Evolutionary conservation across 2,797 vertebrate genomes (phyloP).

Genomic region (Falco naumanni): DNA sequence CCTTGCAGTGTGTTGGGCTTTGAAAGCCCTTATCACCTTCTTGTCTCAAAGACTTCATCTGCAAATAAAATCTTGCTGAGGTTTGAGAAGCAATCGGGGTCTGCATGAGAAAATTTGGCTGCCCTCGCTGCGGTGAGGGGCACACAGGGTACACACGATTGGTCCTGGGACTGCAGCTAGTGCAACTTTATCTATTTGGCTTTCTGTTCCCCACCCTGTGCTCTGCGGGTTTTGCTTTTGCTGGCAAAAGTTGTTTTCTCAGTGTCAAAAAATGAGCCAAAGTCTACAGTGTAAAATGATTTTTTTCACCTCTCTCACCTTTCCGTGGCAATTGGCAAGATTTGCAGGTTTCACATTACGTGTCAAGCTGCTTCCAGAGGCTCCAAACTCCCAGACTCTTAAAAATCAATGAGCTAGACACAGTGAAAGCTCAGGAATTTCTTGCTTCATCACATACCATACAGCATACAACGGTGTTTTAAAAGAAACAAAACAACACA

Average conservation of each 20-base stretch:
- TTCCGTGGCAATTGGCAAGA: conserved; percentile 67
- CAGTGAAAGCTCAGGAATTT: conserved; percentile 66
- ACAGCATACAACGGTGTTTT: background rate
- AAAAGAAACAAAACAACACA: conserved; percentile 10
- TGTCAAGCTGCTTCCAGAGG: conserved; percentile 69
- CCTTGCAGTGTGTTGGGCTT: background rate
- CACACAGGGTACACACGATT: background rate
- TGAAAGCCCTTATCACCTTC: background rate
- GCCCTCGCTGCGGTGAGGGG: background rate
- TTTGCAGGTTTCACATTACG: conserved; percentile 56
- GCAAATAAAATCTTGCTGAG: background rate
- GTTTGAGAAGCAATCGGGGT: background rate
- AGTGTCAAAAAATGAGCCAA: conserved; percentile 65
- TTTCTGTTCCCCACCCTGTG: background rate
- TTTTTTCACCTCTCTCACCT: conserved; percentile 73
- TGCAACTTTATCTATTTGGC: background rate
- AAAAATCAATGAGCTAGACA: conserved; percentile 73
- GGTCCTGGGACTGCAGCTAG: background rate
- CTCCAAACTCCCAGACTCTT: conserved; percentile 58
- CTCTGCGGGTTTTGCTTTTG: conserved; percentile 43
- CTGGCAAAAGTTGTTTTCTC: conserved; percentile 68
- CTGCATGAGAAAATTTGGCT: background rate
- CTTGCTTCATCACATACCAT: conserved; percentile 56
- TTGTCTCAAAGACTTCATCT: background rate
- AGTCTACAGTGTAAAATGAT: conserved; percentile 64